phyloP scores from a whole-genome alignment of 2,113 vertebrate genomes.

The Silurus meridionalis region DNA sequence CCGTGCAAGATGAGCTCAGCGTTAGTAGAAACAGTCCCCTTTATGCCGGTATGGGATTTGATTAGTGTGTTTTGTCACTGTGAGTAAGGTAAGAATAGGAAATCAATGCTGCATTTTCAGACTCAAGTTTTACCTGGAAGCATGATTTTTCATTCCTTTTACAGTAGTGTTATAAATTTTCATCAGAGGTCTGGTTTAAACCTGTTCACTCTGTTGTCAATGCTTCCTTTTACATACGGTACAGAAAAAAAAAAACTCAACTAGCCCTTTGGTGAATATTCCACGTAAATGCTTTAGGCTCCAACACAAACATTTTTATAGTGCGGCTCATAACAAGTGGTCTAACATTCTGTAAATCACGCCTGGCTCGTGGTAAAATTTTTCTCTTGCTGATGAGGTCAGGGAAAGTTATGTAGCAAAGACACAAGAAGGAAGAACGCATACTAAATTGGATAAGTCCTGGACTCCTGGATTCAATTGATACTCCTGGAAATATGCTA shows the following conservation, averaged over 20 bases:
- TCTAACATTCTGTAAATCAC: constrained; percentile 25
- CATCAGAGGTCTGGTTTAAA: neutral
- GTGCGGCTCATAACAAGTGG: constrained; percentile 24
- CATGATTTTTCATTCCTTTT: neutral
- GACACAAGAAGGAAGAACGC: neutral
- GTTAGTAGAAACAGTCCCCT: constrained; percentile 34
- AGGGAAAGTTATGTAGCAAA: constrained; percentile 11
- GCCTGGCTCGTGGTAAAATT: neutral
- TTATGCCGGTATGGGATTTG: neutral
- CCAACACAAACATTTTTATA: constrained; percentile 37
- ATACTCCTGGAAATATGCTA: neutral
- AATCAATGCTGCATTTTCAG: neutral
- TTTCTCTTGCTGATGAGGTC: constrained; percentile 27
- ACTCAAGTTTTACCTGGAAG: neutral
- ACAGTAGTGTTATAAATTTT: constrained; percentile 14
- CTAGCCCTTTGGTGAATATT: constrained; percentile 15
- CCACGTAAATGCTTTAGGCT: constrained; percentile 26
- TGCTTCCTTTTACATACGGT: constrained; percentile 34
- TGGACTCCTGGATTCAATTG: neutral
- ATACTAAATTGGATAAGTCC: neutral
- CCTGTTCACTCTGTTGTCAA: constrained; percentile 23
- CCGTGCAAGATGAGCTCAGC: neutral
- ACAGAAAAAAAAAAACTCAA: constrained; percentile 16
- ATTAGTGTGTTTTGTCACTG: neutral
- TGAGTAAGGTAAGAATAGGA: neutral